Base-by-base conservation (phyloP, 2,888 invertebrate species). In the Lasioglossum vierecki region DNA sequence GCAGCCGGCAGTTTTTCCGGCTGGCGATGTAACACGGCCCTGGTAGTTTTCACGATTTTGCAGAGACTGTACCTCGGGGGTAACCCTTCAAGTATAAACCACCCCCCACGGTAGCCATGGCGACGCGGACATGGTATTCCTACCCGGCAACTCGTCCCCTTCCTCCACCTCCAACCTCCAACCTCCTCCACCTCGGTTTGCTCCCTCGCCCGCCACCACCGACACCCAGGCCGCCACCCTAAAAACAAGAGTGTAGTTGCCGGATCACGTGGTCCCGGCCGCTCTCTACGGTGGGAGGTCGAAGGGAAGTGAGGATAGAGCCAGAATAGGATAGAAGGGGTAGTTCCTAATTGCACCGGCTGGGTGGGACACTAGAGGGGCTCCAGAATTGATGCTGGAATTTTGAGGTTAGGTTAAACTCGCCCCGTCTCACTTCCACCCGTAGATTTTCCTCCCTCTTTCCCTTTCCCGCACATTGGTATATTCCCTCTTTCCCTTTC, bases 361-460 rank as follows among this genome's bases (percentile, higher is more conserved):
- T 93, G 92, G 92, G 92, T 93, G 92, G 92, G 91, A 93, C 92
- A 91, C 92, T 89, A 90, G 90, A 91, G 92, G 92, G 91, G 91
- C 90, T 94, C 90, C 89, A 93, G 93, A 94, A 94, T 94, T 94
- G 93, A 94, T 94, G 94, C 93, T 94, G 92, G 92, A 94, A 94
- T 94, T 94, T 94, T 93, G 94, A 93, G 93, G 94, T 92, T 93
- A 93, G 93, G 92, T 93, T 92, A 93, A 93, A 53, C 92, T 92
- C 92, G 82, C 87, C 86, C 88, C 88, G 88, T 84, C 89, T 81
- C 88, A 78, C 86, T 80, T 78, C 66, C 86, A 46, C 82, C 49
- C 80, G 79, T 76, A 74, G 76, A 66, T 70, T 46, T 73, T 46
- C 66, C 18, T 60, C 75, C 74, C 74, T 79, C 81, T 76, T 79